Evolutionary conservation across 2,797 vertebrate species (phyloP).

Genomic region (Anas bahamensis): DNA sequence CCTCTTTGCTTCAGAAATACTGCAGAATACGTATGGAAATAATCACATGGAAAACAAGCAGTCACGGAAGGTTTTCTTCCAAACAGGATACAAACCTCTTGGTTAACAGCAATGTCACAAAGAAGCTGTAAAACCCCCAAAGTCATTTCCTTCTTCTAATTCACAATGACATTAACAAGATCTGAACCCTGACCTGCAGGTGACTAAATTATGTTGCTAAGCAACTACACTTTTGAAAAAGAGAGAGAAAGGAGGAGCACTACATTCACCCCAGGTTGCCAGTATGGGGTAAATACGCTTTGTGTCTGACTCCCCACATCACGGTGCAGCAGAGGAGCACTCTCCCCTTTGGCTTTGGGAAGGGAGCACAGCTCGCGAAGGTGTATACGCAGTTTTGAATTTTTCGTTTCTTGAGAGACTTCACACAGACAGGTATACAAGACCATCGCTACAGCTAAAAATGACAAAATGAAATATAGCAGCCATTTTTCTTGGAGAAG

Average conservation of each 20-base stretch:
- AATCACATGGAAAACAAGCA: slow-evolving; percentile 7
- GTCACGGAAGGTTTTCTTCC: not conserved
- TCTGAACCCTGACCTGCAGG: slow-evolving; percentile 73
- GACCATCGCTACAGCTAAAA: slow-evolving; percentile 76
- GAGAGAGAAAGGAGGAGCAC: not conserved
- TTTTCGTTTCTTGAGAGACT: not conserved
- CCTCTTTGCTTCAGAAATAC: not conserved
- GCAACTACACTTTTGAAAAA: slow-evolving; percentile 48
- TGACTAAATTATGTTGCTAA: slow-evolving; percentile 74
- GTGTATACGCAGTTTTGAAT: not conserved
- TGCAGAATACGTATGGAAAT: not conserved
- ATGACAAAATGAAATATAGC: slow-evolving; percentile 84
- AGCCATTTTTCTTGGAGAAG: slow-evolving; percentile 80
- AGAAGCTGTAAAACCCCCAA: slow-evolving; percentile 53
- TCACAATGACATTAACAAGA: slow-evolving; percentile 73
- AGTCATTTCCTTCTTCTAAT: slow-evolving; percentile 72
- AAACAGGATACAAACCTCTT: not conserved
- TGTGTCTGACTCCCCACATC: not conserved
- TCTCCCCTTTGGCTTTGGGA: not conserved
- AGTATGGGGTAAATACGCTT: not conserved
- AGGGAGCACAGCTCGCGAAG: not conserved
- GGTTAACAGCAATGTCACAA: slow-evolving; percentile 50
- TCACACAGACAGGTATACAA: slow-evolving; percentile 52
- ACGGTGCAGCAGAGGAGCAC: not conserved
- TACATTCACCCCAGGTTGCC: not conserved